Evolutionary conservation across 1,140 invertebrate genomes (phyloP).

Genomic region (Ganaspis sp.): DNA sequence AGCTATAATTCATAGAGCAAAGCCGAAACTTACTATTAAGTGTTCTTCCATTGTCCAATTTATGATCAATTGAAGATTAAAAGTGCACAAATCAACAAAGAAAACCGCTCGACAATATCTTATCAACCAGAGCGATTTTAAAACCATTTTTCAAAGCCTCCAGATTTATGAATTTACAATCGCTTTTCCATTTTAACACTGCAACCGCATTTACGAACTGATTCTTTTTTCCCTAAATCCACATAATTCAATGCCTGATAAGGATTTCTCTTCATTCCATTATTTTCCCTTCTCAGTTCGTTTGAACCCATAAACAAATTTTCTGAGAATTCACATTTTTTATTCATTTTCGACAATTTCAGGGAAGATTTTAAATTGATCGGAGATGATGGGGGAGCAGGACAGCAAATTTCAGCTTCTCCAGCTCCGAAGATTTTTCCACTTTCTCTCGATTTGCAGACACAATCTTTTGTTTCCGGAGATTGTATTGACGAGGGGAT

Average conservation of each 20-base stretch:
- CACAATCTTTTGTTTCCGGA: slow-evolving; percentile 34
- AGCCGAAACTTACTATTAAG: neutral
- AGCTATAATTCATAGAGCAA: neutral
- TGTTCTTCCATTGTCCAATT: neutral
- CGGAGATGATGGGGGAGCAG: neutral
- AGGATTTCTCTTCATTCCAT: neutral
- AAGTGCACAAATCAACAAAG: neutral
- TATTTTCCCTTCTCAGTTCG: too few species aligned
- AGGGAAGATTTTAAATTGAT: neutral
- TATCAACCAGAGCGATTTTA: neutral
- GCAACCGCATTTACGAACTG: slow-evolving; percentile 57
- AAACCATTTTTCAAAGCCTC: too few species aligned
- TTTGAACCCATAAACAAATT: too few species aligned
- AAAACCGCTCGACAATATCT: neutral
- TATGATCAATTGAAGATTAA: neutral
- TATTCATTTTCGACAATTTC: neutral
- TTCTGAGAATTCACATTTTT: neutral
- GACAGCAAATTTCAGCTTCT: slow-evolving; percentile 10
- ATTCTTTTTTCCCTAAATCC: neutral
- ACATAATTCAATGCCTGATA: neutral
- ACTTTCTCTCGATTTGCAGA: slow-evolving; percentile 29
- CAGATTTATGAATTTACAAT: slow-evolving; percentile 29
- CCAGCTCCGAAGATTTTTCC: neutral
- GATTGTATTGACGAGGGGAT: slow-evolving; percentile 46
- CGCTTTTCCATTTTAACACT: slow-evolving; percentile 41